Conservation (phyloP, 1,140 invertebrate genomes). For the Harpegnathos saltator region DNA sequence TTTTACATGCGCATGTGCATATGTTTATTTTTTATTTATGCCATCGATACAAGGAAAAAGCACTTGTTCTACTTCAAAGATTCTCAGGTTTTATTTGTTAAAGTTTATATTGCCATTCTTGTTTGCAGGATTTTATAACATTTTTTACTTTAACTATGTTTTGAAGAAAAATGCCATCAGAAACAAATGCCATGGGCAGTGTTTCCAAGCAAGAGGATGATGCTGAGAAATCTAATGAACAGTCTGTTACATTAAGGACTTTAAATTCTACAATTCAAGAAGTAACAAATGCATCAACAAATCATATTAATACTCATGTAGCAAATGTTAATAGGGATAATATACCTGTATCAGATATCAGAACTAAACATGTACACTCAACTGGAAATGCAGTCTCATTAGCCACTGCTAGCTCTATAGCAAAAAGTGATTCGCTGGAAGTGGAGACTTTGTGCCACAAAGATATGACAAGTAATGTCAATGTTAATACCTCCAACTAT, state of each 20-base stretch:
- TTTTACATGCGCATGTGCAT: too few relatives aligned
- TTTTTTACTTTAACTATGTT: slow-evolving; percentile 60
- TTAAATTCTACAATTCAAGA: slow-evolving; percentile 69
- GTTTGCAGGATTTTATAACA: slow-evolving; percentile 45
- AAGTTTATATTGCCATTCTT: neutral
- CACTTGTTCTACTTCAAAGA: neutral
- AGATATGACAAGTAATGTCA: slow-evolving; percentile 18
- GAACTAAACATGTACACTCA: slow-evolving; percentile 65
- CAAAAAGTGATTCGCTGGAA: slow-evolving; percentile 49
- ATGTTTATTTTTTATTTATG: too few relatives aligned
- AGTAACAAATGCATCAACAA: slow-evolving; percentile 41
- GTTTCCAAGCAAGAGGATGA: slow-evolving; percentile 75
- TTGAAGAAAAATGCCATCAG: slow-evolving; percentile 79
- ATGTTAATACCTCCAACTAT: neutral
- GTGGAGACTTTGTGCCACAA: neutral
- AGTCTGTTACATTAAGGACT: slow-evolving; percentile 65
- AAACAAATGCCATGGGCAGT: slow-evolving; percentile 73
- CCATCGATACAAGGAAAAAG: neutral
- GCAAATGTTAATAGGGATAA: slow-evolving; percentile 67
- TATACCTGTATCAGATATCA: slow-evolving; percentile 57
- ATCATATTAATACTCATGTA: slow-evolving; percentile 69
- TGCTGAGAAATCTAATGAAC: slow-evolving; percentile 71
- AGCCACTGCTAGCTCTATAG: slow-evolving; percentile 40
- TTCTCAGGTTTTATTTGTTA: neutral
- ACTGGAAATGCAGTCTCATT: slow-evolving; percentile 67